Conservation (phyloP, 2,113 vertebrate genomes). For the Dicrurus megarhynchus region DNA sequence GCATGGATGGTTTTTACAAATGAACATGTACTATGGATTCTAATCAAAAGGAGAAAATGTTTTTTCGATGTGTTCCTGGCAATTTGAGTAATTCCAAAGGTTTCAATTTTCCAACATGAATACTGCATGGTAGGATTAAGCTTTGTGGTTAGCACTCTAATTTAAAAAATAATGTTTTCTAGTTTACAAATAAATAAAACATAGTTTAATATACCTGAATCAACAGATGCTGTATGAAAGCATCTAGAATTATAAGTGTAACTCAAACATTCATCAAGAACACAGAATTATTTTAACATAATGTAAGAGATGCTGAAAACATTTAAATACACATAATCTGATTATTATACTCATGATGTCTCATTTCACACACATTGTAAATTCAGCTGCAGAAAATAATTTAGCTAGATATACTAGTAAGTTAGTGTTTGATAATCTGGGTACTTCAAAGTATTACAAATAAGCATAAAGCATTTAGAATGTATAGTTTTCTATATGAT, state of each 20-base stretch:
- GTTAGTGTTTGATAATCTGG: not conserved
- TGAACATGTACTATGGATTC: not conserved
- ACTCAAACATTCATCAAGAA: not conserved
- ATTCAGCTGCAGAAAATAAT: not conserved
- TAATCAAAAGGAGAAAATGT: not conserved
- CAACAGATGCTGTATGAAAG: not conserved
- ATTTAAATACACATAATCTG: not conserved
- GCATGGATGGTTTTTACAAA: constrained; percentile 22
- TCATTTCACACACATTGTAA: not conserved
- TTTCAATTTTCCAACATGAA: constrained; percentile 24
- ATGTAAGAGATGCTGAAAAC: not conserved
- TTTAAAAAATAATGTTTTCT: constrained; percentile 36
- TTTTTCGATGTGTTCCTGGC: not conserved
- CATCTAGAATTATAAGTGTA: not conserved
- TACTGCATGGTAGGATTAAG: not conserved
- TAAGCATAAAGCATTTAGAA: not conserved
- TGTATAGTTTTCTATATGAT: not conserved
- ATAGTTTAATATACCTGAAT: not conserved
- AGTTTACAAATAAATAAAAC: constrained; percentile 7
- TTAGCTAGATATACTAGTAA: not conserved
- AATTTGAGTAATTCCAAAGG: constrained; percentile 26
- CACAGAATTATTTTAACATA: not conserved
- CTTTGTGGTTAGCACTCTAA: constrained; percentile 28
- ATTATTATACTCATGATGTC: not conserved
- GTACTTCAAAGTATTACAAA: not conserved